Evolutionary conservation across 2,113 vertebrate species (phyloP).

Genomic region (Pica pica): DNA sequence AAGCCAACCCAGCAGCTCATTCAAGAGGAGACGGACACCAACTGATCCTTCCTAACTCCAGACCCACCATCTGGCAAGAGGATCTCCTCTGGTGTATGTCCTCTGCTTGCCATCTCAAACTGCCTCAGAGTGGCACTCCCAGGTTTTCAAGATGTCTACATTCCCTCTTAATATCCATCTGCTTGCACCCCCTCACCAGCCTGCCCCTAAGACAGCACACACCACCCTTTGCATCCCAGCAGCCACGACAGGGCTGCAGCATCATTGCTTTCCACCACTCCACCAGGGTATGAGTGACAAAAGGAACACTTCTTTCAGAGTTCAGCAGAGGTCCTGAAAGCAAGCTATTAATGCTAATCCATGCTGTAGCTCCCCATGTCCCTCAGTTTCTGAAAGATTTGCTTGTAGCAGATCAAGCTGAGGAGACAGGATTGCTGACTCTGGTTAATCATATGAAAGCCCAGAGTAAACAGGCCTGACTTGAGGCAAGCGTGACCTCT

Average conservation of each 20-base stretch:
- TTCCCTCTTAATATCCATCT: not conserved
- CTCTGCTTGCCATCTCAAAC: not conserved
- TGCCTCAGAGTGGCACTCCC: not conserved
- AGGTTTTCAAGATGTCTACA: not conserved
- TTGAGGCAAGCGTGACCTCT: not conserved
- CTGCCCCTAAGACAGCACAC: not conserved
- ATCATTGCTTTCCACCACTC: not conserved
- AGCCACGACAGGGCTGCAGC: not conserved
- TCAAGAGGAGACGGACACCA: not conserved
- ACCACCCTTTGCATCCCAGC: not conserved
- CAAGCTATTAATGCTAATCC: not conserved
- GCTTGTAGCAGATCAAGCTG: not conserved
- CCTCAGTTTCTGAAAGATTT: not conserved
- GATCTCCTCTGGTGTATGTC: not conserved
- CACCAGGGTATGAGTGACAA: not conserved
- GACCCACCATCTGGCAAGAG: not conserved
- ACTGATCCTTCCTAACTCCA: not conserved
- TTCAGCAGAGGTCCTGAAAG: not conserved
- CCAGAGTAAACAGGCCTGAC: not conserved
- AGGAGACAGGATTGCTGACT: not conserved
- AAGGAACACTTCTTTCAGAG: not conserved
- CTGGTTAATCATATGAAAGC: not conserved
- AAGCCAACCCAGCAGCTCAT: not conserved
- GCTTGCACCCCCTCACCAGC: not conserved
- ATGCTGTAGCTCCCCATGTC: not conserved